phyloP scores from a whole-genome alignment of 2,113 vertebrate genomes.

The Onychorhynchus coronatus region DNA sequence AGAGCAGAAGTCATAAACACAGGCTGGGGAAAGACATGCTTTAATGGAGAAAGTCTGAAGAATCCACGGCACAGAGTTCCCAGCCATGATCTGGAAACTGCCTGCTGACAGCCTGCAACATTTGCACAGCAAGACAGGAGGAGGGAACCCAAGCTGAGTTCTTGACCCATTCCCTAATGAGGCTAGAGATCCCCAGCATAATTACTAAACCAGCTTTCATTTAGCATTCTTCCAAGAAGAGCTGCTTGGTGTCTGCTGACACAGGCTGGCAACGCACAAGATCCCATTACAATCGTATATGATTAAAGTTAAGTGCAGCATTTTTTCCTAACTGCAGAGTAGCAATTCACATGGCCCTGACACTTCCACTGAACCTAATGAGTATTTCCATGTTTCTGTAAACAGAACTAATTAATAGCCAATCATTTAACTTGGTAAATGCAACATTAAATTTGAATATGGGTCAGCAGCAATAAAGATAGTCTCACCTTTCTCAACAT shows the following conservation, averaged over 20 bases:
- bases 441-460: slow-evolving; percentile 50
- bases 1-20: neutral
- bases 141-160: neutral
- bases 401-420: slow-evolving; percentile 48
- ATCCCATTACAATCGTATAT: neutral
- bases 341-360: neutral
- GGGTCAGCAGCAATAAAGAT: slow-evolving; percentile 46
- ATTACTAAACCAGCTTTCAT: slow-evolving; percentile 4
- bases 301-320: slow-evolving; percentile 11
- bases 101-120: neutral
- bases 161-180: slow-evolving; percentile 22
- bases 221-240: slow-evolving; percentile 39
- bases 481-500: slow-evolving; percentile 29
- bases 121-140: neutral
- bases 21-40: neutral
- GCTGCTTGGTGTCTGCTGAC: slow-evolving; percentile 8
- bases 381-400: slow-evolving; percentile 26
- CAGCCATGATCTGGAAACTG: neutral
- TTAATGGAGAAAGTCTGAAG: neutral
- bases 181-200: neutral
- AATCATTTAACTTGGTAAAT: slow-evolving; percentile 40
- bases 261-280: neutral
- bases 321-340: neutral
- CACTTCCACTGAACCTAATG: neutral
- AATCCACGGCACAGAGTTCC: neutral